Evolutionary conservation across 1,140 invertebrate genomes (phyloP), one percentile per base, ranked within the genome.

Genomic region (Plectrocnemia conspersa): DNA sequence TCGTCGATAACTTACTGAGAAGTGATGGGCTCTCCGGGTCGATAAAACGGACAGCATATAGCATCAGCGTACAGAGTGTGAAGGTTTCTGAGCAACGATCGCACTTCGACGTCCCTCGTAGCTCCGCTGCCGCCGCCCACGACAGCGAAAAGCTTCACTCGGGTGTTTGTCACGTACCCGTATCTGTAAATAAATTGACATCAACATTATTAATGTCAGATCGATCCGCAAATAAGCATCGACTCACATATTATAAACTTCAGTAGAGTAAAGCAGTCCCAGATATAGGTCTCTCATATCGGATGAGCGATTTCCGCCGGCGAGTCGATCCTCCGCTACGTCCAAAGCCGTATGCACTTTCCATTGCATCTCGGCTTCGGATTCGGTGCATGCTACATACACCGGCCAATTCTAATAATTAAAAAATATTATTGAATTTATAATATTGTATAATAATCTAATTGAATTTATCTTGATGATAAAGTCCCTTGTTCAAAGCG

Each of bases 91-190:
- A 97, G 91, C 77, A 95, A 91, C 63, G 85, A 88, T 74, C 92
- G 78, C 2, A 97, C 91, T 77, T 98, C 95, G 75, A 94, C 96
- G 68, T 98, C 94, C 62, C 93, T 72, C 21, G 96, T 75, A 6
- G 85, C 83, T 42, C 85, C 83, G 66, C 93, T 95, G 16, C 87
- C 84, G 0, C 91, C 88, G 66, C 96, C 92, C n/a, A 96, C 84
- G 19, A 97, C 86, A 58, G 97, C 84, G 13, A 98, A 86, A 70
- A 97, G 89, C 71, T 97, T 98, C 11, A 97, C 88, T 75, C 91
- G 89, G 0, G 93, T 97, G 69, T 97, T 97, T n/a, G 93, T 97
- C 13, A 95, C 91, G 79, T 96, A 98, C 5, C 94, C 95, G 79
- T 93, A 98, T 64, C 93, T 96, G 64, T 59, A 77, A 73, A 64